Evolutionary conservation across 2,797 vertebrate genomes (phyloP).

Genomic region (Squalus acanthias): DNA sequence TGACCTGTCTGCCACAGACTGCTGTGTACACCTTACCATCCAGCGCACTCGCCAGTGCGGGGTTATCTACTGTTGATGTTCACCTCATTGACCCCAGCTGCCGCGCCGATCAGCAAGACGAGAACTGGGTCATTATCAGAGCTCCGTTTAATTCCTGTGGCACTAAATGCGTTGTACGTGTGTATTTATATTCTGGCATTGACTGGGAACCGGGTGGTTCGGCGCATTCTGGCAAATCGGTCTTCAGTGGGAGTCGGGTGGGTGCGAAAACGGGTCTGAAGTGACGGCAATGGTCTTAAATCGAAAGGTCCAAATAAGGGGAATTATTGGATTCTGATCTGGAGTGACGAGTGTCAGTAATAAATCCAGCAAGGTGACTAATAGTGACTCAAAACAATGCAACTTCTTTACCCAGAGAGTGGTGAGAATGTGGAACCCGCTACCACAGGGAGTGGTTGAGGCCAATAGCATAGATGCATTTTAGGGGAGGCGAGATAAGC

Average conservation of each 20-base stretch:
- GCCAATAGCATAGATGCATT: too few relatives aligned
- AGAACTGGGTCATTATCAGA: not conserved
- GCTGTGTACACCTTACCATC: not conserved
- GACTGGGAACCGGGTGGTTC: not conserved
- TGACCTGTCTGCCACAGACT: not conserved
- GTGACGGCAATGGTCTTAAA: not conserved
- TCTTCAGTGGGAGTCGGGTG: not conserved
- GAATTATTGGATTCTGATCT: not conserved
- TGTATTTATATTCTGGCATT: not conserved
- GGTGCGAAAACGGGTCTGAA: not conserved
- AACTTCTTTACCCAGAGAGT: not conserved
- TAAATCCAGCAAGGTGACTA: not conserved
- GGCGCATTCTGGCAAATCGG: not conserved
- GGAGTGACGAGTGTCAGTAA: not conserved
- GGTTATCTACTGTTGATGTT: not conserved
- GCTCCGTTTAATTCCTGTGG: constrained; percentile 4
- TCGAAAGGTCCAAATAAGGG: not conserved
- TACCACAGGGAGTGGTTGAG: too few relatives aligned
- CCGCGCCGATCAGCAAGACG: not conserved
- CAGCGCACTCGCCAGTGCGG: not conserved
- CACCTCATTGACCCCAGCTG: not conserved
- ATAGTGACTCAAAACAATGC: too few relatives aligned
- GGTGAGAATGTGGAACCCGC: too few relatives aligned
- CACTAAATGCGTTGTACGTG: not conserved
- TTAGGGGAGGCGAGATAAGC: too few relatives aligned